Conservation (phyloP, 2,113 vertebrate species). For the Mobula birostris region DNA sequence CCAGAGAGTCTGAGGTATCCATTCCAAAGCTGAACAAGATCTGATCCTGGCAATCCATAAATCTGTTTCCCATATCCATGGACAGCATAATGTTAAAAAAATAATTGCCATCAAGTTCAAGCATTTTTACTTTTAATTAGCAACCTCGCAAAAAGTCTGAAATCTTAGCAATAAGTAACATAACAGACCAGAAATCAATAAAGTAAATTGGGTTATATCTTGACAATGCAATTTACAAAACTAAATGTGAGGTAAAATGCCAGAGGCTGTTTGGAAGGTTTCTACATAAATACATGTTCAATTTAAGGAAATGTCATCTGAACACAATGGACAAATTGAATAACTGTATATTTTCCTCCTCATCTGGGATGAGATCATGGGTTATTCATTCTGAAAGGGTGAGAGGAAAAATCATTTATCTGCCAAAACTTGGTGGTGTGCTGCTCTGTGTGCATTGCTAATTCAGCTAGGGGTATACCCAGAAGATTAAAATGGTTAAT, state of each 20-base stretch:
- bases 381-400: slow-evolving; percentile 16
- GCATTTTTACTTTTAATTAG: not conserved
- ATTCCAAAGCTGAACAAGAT: not conserved
- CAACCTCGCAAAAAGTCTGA: not conserved
- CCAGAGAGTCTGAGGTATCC: not conserved
- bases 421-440: not conserved
- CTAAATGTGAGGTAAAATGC: slow-evolving; percentile 7
- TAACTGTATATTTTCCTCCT: not conserved
- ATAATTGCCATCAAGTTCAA: not conserved
- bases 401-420: not conserved
- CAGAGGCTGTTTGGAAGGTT: not conserved
- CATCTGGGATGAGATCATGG: not conserved
- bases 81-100: not conserved
- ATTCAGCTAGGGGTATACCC: not conserved
- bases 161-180: slow-evolving; percentile 19
- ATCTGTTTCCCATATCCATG: not conserved
- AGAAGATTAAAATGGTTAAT: no score
- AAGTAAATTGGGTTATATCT: slow-evolving; percentile 22
- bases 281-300: not conserved
- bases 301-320: slow-evolving; percentile 30
- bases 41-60: not conserved
- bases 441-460: not conserved
- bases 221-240: not conserved
- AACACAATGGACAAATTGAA: slow-evolving; percentile 8
- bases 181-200: slow-evolving; percentile 10